Evolutionary conservation across 1,140 invertebrate species (phyloP).

Genomic region (Trachelipus rathkii): DNA sequence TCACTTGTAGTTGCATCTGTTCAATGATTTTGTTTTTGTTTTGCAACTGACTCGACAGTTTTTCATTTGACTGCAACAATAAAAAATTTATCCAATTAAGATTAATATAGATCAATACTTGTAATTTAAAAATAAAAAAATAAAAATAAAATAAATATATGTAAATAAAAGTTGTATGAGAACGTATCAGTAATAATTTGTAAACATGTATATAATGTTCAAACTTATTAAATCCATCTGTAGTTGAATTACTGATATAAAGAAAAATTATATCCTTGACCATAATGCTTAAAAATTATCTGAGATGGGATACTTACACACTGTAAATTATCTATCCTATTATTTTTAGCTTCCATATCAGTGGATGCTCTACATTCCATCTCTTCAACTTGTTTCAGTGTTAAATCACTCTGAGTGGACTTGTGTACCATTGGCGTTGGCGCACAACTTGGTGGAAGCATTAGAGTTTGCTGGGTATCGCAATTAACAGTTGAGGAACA

Average conservation of each 20-base stretch:
- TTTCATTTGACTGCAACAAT: conserved; percentile 71
- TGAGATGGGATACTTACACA: conserved; percentile 62
- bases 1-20: conserved; percentile 94
- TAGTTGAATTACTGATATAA: too few relatives aligned
- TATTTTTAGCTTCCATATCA: conserved; percentile 89
- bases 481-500: conserved; percentile 17
- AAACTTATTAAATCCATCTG: too few relatives aligned
- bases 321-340: conserved; percentile 92
- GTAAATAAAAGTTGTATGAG: not conserved
- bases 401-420: conserved; percentile 81
- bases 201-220: too few relatives aligned
- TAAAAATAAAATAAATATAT: too few relatives aligned
- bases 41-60: conserved; percentile 85
- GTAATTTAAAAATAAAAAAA: not conserved
- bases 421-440: conserved; percentile 42
- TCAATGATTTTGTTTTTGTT: conserved; percentile 91
- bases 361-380: conserved; percentile 85
- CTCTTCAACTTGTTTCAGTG: conserved; percentile 84
- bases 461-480: conserved; percentile 23
- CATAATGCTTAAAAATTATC: too few relatives aligned
- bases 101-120: not conserved
- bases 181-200: too few relatives aligned
- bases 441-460: conserved; percentile 40
- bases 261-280: too few relatives aligned
- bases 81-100: conserved; percentile 23